Evolutionary conservation across 1,140 invertebrate genomes (phyloP), one percentile per base, ranked within the genome.

Genomic region (Conus betulinus): DNA sequence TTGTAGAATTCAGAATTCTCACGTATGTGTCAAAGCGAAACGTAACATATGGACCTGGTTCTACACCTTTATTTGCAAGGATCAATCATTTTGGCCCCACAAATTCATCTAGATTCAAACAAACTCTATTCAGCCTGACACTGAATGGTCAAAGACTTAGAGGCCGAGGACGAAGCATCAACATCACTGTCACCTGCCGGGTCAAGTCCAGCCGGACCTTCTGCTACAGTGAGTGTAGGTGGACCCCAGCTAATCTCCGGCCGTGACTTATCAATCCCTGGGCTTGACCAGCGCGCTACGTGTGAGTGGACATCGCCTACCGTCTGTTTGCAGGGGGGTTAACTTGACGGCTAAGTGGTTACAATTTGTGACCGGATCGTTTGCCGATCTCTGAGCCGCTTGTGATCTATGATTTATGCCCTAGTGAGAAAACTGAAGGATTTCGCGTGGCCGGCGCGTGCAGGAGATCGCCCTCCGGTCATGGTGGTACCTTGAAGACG

Each of bases 381-480:
- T 71, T 71, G 67, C 67, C 23, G 11, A 20, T 6, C 67, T 71
- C 67, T 20, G 20, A 71, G 67, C 67, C 67, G 67, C 67, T 23
- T 71, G 67, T 71, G 67, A 71, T 71, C 67, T 71, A 71, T n/a
- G 67, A 71, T 71, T 71, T 71, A 71, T 20, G 67, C 67, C 7
- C 13, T 13, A 20, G 13, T 13, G 67, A 23, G 13, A 20, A 71
- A 71, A 71, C 67, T 20, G 23, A 6, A 0, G 67, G 67, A 20
- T 71, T 71, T 71, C 67, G 67, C 67, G 67, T 71, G 67, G 11
- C 67, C 67, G 67, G 67, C 67, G 67, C 67, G 67, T 71, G 67
- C 67, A 71, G 20, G 8, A 71, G 67, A 71, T 71, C 67, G 20
- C 67, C 17, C 67, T 6, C 11, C 23, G 6, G 11, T 23, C 17